A percentile compares a stretch with the other conserved stretches of the same genome.
Evolutionary conservation across 2,888 invertebrate genomes (phyloP).

Genomic region (Scrobipalpa atriplicella): DNA sequence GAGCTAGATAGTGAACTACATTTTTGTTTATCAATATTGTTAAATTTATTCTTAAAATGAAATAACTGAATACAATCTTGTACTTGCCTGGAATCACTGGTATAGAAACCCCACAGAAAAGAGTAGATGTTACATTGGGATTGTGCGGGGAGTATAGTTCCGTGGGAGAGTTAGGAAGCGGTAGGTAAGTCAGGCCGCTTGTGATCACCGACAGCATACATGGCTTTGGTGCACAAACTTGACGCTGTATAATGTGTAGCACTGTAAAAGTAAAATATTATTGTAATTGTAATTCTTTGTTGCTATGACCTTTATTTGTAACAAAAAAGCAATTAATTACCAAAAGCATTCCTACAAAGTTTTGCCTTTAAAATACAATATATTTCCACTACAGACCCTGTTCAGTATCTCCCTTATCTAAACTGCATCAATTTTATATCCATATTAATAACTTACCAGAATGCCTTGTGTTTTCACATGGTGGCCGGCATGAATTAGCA

Average conservation of each 20-base stretch:
- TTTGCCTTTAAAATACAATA: too few species aligned
- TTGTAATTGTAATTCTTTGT: too few species aligned
- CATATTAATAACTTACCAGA: conserved; percentile 56
- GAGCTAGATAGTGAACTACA: too few species aligned
- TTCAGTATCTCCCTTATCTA: too few species aligned
- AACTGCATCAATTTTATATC: too few species aligned
- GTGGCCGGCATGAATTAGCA: conserved; percentile 54
- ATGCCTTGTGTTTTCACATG: conserved; percentile 62
- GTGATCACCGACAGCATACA: conserved; percentile 64
- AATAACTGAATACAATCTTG: too few species aligned
- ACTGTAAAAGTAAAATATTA: conserved; percentile 55
- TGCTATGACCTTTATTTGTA: too few species aligned
- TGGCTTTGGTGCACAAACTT: conserved; percentile 61
- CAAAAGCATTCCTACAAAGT: too few species aligned
- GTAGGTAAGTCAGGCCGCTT: conserved; percentile 60
- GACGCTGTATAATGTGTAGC: conserved; percentile 61
- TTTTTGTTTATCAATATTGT: too few species aligned
- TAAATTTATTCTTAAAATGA: too few species aligned
- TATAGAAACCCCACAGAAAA: conserved; percentile 67
- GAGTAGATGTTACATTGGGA: conserved; percentile 40
- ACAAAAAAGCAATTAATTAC: too few species aligned
- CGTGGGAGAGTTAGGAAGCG: conserved; percentile 57
- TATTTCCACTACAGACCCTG: background rate
- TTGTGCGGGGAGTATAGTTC: conserved; percentile 46
- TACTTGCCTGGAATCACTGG: conserved; percentile 58